phyloP scores from a whole-genome alignment of 1,140 invertebrate genomes.

The Heliothis subflexa region DNA sequence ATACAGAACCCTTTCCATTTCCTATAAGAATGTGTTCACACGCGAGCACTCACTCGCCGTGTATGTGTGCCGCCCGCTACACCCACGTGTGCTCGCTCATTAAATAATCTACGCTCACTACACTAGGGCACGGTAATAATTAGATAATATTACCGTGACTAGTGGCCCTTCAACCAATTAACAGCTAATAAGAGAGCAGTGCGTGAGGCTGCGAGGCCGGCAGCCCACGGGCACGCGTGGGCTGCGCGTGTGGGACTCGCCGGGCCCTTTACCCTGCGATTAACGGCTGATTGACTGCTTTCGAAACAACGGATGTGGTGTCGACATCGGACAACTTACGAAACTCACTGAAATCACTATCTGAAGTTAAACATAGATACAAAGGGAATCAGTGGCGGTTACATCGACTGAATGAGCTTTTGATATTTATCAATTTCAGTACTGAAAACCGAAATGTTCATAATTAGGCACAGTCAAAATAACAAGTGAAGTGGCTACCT shows the following conservation, averaged over 20 bases:
- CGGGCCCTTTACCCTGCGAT: background rate
- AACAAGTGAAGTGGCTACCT: conserved; percentile 72
- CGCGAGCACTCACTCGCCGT: background rate
- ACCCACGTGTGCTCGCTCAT: too few species aligned
- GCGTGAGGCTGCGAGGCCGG: background rate
- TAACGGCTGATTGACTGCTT: background rate
- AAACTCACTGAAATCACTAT: background rate
- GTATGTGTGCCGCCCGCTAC: conserved; percentile 14
- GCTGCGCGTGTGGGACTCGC: background rate
- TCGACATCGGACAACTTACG: background rate
- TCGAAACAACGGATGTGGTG: conserved; percentile 9
- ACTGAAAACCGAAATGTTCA: too few species aligned
- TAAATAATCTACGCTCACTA: too few species aligned
- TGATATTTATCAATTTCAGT: too few species aligned
- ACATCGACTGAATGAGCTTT: too few species aligned
- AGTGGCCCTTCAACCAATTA: conserved; percentile 10
- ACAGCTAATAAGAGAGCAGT: background rate
- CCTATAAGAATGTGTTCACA: conserved; percentile 6
- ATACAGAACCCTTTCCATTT: conserved; percentile 9
- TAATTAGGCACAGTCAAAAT: too few species aligned
- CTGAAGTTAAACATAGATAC: too few species aligned
- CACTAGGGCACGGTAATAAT: background rate
- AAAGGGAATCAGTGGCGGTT: too few species aligned
- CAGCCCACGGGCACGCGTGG: background rate
- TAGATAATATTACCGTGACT: background rate